Conservation (phyloP, 1,140 invertebrate species). For the Drosophila novamexicana region DNA sequence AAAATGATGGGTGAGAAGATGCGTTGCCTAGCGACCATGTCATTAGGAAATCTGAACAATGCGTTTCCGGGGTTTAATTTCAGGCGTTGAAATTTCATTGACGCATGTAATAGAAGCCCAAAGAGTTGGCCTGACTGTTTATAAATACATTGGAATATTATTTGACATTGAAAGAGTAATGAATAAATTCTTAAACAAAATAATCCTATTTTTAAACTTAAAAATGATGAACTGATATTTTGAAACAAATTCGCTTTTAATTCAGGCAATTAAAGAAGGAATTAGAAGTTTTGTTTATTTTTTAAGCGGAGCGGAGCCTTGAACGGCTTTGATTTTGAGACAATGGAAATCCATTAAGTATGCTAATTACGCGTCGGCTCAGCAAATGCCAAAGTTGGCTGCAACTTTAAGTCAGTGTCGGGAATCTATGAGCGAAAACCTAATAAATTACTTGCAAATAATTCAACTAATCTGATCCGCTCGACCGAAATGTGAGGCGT, state of each 20-base stretch:
- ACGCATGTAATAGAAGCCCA: too few species aligned
- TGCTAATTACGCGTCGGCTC: constrained; percentile 66
- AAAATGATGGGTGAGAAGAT: not conserved
- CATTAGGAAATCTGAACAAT: constrained; percentile 1
- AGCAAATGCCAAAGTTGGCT: constrained; percentile 23
- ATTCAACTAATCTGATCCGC: constrained; percentile 74
- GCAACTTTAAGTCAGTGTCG: constrained; percentile 31
- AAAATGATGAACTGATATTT: not conserved
- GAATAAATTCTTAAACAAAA: too few species aligned
- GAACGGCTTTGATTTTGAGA: constrained; percentile 27
- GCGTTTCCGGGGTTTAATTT: not conserved
- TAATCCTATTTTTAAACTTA: too few species aligned
- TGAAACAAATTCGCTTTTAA: not conserved
- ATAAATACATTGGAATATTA: too few species aligned
- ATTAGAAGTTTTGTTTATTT: not conserved
- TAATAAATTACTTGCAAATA: constrained; percentile 83
- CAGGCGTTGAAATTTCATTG: too few species aligned
- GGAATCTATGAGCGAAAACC: constrained; percentile 42
- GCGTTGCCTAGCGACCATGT: not conserved
- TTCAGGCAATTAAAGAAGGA: not conserved
- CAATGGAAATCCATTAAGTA: constrained; percentile 76
- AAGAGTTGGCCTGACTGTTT: too few species aligned
- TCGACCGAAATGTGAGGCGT: constrained; percentile 66
- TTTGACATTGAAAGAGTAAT: too few species aligned
- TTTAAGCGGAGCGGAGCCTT: not conserved